Evolutionary conservation across 1,140 invertebrate genomes (phyloP).

Genomic region (Brachionus plicatilis): DNA sequence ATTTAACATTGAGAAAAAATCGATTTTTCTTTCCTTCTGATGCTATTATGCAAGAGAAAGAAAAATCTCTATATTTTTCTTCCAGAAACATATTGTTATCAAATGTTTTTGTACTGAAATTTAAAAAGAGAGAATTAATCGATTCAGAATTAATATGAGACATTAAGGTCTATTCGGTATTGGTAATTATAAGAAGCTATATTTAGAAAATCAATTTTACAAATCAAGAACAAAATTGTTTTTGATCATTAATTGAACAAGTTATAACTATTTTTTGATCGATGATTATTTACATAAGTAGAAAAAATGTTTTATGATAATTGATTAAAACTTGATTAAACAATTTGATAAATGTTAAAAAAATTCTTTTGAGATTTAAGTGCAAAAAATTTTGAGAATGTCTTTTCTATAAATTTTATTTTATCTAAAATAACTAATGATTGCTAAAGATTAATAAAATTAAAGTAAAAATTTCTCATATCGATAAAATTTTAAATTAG

Average conservation of each 20-base stretch:
- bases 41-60: neutral
- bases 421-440: no score
- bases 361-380: no score
- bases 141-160: slow-evolving; percentile 3
- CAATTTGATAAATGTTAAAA: neutral
- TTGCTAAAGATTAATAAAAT: no score
- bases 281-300: neutral
- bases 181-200: neutral
- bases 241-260: neutral
- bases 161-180: neutral
- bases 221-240: neutral
- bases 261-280: neutral
- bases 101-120: neutral
- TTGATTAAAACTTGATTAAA: neutral
- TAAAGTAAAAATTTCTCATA: no score
- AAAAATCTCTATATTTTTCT: neutral
- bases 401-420: no score
- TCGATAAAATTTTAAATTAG: no score
- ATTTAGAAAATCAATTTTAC: neutral
- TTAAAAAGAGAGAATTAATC: neutral
- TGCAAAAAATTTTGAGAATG: no score
- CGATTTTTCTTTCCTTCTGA: neutral
- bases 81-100: neutral
- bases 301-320: neutral
- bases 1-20: neutral